phyloP scores from a whole-genome alignment of 1,140 invertebrate species.

The Metaphire vulgaris region DNA sequence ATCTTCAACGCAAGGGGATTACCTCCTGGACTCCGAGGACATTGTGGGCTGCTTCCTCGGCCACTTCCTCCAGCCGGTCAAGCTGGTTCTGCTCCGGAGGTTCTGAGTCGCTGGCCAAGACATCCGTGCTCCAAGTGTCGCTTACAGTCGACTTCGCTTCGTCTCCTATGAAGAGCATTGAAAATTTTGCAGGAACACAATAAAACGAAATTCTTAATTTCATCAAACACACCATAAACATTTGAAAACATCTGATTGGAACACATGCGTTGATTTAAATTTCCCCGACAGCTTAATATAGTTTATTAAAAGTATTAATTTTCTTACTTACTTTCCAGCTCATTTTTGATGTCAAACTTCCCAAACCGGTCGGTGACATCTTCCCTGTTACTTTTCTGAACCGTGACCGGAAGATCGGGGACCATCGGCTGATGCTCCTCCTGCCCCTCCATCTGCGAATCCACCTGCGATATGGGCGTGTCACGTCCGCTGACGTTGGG shows the following conservation, averaged over 20 bases:
- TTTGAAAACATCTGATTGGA: too few species aligned
- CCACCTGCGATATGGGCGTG: slow-evolving; percentile 72
- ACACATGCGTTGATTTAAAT: too few species aligned
- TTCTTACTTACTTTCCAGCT: slow-evolving; percentile 43
- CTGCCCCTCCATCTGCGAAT: slow-evolving; percentile 51
- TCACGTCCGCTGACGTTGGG: slow-evolving; percentile 88
- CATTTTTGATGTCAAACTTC: slow-evolving; percentile 78
- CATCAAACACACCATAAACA: too few species aligned
- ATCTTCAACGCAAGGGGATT: too few species aligned
- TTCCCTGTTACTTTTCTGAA: slow-evolving; percentile 61
- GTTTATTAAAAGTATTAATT: too few species aligned
- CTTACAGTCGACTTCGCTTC: slow-evolving; percentile 91
- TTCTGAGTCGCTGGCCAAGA: slow-evolving; percentile 87
- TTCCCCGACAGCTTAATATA: too few species aligned
- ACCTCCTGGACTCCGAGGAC: slow-evolving; percentile 36
- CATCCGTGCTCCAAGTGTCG: slow-evolving; percentile 96
- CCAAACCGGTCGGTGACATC: slow-evolving; percentile 98
- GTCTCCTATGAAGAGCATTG: too few species aligned
- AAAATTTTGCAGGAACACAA: too few species aligned
- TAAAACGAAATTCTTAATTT: too few species aligned
- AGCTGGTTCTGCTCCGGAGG: slow-evolving; percentile 44
- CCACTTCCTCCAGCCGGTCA: slow-evolving; percentile 46
- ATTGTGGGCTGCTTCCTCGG: slow-evolving; percentile 44
- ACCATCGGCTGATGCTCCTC: slow-evolving; percentile 32
- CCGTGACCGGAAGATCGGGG: slow-evolving; percentile 56